Evolutionary conservation across 1,140 invertebrate genomes (phyloP).

Genomic region (Brachionus sp.): DNA sequence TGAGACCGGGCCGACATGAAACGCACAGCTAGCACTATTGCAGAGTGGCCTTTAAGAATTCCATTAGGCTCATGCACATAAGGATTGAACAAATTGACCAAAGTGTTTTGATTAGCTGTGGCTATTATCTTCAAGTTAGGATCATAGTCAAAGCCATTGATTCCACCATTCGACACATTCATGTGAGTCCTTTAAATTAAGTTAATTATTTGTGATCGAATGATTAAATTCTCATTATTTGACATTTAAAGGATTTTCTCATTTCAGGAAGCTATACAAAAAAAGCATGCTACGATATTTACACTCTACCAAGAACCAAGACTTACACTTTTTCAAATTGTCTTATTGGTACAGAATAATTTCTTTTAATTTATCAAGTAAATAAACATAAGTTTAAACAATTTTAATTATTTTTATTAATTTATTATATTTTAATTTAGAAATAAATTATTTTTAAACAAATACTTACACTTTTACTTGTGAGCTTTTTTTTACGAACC

Average conservation of each 20-base stretch:
- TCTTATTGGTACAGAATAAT: conserved; percentile 37
- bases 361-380: not conserved
- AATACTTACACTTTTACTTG: conserved; percentile 36
- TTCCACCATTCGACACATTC: conserved; percentile 25
- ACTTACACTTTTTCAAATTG: conserved; percentile 34
- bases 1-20: conserved; percentile 55
- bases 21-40: conserved; percentile 56
- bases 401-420: not conserved
- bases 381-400: not conserved
- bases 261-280: not conserved
- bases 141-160: conserved; percentile 42
- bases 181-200: conserved; percentile 30
- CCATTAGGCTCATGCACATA: conserved; percentile 41
- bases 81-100: conserved; percentile 39
- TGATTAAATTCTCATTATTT: not conserved
- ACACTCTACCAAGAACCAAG: not conserved
- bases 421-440: not conserved
- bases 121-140: conserved; percentile 34
- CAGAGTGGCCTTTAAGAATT: conserved; percentile 58
- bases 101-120: conserved; percentile 41
- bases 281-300: conserved; percentile 24
- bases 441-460: too few relatives aligned
- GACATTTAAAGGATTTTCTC: not conserved
- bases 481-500: conserved; percentile 55
- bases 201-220: not conserved